A percentile compares a stretch with the other conserved stretches of the same genome.
Conservation (phyloP, 2,797 vertebrate species). For the Sciurus carolinensis region DNA sequence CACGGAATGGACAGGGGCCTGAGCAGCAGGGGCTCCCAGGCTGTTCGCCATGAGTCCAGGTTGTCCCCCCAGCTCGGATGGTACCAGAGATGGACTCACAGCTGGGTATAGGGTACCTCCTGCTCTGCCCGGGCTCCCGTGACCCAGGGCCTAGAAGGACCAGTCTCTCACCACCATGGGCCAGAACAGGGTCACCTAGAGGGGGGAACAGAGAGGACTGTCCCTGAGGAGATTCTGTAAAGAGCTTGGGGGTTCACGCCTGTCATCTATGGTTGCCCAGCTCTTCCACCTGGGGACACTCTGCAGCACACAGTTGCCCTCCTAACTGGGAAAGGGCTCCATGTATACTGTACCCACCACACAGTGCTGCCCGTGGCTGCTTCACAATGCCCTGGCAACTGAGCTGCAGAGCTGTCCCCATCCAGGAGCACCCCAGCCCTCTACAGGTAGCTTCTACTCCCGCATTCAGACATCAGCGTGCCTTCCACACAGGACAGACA, state of each 20-base stretch:
- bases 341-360: too few relatives aligned
- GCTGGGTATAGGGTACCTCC: too few relatives aligned
- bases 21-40: not conserved
- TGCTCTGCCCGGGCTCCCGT: too few relatives aligned
- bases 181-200: not conserved
- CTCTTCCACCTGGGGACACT: not conserved
- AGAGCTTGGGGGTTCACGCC: too few relatives aligned
- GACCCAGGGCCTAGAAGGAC: not conserved
- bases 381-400: too few relatives aligned
- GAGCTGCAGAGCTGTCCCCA: too few relatives aligned
- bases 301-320: not conserved
- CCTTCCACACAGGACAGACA: not conserved
- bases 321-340: not conserved
- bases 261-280: fast-evolving
- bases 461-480: not conserved
- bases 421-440: too few relatives aligned
- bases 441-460: not conserved
- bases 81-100: not conserved
- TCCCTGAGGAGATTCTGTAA: not conserved
- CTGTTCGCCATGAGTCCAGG: not conserved
- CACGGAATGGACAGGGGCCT: fast-evolving
- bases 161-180: not conserved
- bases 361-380: too few relatives aligned
- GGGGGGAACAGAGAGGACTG: too few relatives aligned
- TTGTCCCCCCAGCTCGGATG: not conserved